Evolutionary conservation across 2,888 invertebrate genomes (phyloP).

Genomic region (Sinohyriopsis cumingii): DNA sequence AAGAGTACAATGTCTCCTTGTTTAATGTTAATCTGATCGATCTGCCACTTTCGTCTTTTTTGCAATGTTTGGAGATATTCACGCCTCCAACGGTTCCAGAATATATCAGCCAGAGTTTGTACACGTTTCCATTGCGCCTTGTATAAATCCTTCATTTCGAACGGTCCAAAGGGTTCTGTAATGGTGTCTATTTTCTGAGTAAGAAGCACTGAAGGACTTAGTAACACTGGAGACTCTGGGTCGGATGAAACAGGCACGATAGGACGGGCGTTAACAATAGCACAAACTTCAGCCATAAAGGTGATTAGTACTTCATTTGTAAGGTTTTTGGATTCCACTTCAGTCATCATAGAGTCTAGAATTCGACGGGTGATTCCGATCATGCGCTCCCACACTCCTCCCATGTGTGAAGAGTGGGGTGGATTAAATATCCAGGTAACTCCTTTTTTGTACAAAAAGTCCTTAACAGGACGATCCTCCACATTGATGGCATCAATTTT

Average conservation of each 20-base stretch:
- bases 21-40: conserved; percentile 2
- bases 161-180: neutral
- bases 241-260: conserved; percentile 26
- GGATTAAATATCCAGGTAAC: conserved; percentile 32
- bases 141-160: conserved; percentile 18
- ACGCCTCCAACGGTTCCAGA: conserved; percentile 31
- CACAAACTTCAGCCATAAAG: conserved; percentile 30
- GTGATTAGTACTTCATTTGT: conserved; percentile 35
- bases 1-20: conserved; percentile 21
- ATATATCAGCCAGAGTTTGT: conserved; percentile 24
- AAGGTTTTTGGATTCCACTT: conserved; percentile 8
- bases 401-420: conserved; percentile 34
- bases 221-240: conserved; percentile 19
- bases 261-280: conserved; percentile 29
- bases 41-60: conserved; percentile 8
- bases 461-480: conserved; percentile 15
- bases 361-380: conserved; percentile 29
- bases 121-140: conserved; percentile 30
- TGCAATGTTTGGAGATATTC: conserved; percentile 24
- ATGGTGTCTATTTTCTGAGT: conserved; percentile 17
- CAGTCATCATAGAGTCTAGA: conserved; percentile 26
- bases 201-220: conserved; percentile 27
- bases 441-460: conserved; percentile 14
- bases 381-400: conserved; percentile 32
- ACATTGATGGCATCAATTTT: conserved; percentile 23